phyloP scores from a whole-genome alignment of 2,888 invertebrate genomes.

The Agrochola macilenta region DNA sequence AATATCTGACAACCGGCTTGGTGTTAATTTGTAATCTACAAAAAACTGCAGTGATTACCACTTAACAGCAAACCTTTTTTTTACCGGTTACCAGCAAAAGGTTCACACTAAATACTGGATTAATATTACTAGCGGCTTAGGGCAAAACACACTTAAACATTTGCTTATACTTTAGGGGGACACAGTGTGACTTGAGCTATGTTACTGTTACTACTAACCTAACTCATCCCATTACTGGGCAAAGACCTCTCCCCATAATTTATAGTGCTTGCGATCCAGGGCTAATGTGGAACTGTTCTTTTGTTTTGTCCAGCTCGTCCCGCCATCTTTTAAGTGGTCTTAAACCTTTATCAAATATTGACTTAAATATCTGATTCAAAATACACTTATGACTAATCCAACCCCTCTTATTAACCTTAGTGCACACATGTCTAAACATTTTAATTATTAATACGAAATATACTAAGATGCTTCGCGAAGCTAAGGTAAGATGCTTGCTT shows the following conservation, averaged over 20 bases:
- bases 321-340: not conserved
- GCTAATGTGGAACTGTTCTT: no score
- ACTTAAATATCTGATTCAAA: conserved; percentile 15
- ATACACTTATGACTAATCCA: conserved; percentile 14
- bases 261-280: not conserved
- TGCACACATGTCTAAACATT: conserved; percentile 47
- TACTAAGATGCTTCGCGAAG: conserved; percentile 45
- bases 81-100: not conserved
- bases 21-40: not conserved
- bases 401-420: conserved; percentile 23
- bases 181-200: not conserved
- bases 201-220: not conserved
- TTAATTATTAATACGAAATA: conserved; percentile 61
- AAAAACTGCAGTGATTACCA: not conserved
- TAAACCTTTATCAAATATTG: conserved; percentile 20
- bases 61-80: not conserved
- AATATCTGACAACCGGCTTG: not conserved
- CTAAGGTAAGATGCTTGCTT: conserved; percentile 61
- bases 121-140: not conserved
- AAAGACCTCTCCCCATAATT: no score
- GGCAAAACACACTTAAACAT: no score
- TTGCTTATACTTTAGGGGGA: no score
- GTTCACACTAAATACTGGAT: not conserved
- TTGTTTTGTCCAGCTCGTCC: no score
- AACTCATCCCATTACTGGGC: not conserved